phyloP scores from a whole-genome alignment of 2,113 vertebrate genomes.

The Ciconia boyciana region DNA sequence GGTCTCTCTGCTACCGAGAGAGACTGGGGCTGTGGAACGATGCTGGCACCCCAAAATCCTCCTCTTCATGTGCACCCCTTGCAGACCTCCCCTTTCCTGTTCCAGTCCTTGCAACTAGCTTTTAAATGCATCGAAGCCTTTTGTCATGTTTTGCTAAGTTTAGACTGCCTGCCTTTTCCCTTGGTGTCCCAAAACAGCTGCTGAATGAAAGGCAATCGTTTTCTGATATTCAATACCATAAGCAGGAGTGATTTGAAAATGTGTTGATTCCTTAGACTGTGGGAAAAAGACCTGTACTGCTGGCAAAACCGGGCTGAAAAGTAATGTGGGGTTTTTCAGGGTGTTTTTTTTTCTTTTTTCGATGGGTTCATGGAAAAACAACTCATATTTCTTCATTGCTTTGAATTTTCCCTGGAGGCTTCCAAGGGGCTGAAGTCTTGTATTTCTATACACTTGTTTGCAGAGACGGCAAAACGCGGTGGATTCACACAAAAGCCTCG shows the following conservation, averaged over 20 bases:
- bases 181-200: constrained; percentile 28
- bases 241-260: constrained; percentile 61
- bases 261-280: constrained; percentile 65
- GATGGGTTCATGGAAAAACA: constrained; percentile 34
- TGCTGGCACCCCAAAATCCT: background rate
- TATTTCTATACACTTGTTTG: constrained; percentile 41
- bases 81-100: background rate
- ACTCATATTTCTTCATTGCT: constrained; percentile 53
- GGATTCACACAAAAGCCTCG: constrained; percentile 2
- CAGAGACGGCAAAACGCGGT: background rate
- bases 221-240: constrained; percentile 57
- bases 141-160: background rate
- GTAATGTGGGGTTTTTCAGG: background rate
- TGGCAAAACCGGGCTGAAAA: constrained; percentile 44
- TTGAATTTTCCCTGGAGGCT: constrained; percentile 51
- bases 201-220: constrained; percentile 51
- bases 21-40: background rate
- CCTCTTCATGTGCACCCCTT: background rate
- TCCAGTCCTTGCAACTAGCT: background rate
- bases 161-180: constrained; percentile 5
- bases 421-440: background rate
- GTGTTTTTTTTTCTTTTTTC: background rate
- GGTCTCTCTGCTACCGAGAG: background rate
- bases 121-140: background rate
- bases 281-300: constrained; percentile 57